Evolutionary conservation across 2,797 vertebrate species (phyloP).

Genomic region (Oryzias sinensis): DNA sequence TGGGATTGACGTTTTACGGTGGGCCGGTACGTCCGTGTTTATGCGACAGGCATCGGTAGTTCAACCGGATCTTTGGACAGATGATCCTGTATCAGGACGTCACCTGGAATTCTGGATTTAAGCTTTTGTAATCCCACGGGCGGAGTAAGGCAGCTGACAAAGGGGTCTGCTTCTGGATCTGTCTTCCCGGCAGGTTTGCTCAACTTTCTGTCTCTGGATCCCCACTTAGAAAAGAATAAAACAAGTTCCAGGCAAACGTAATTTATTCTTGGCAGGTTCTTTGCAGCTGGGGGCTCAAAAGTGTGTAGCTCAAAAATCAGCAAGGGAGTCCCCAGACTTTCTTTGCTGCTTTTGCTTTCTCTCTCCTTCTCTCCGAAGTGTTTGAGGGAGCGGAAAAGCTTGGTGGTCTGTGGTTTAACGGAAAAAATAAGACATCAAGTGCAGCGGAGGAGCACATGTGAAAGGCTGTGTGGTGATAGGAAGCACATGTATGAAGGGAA

Average conservation of each 20-base stretch:
- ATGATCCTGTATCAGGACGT: conserved; percentile 48
- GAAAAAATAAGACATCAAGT: conserved; percentile 29
- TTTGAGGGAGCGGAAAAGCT: conserved; percentile 31
- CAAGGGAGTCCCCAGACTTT: neutral
- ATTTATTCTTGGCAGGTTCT: conserved; percentile 1
- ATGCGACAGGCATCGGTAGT: conserved; percentile 24
- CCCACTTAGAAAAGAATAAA: conserved; percentile 7
- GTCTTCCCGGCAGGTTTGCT: conserved; percentile 51
- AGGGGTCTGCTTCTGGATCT: conserved; percentile 31
- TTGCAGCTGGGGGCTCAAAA: neutral
- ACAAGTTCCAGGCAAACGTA: conserved; percentile 6
- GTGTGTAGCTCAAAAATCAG: neutral
- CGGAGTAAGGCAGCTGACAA: conserved; percentile 20
- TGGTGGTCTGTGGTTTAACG: conserved; percentile 41
- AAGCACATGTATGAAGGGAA: conserved; percentile 37
- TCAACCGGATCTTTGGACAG: conserved; percentile 37
- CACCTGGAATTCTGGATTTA: conserved; percentile 27
- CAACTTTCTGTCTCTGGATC: conserved; percentile 9
- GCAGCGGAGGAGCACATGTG: conserved; percentile 29
- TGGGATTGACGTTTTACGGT: conserved; percentile 44
- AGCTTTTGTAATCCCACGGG: conserved; percentile 21
- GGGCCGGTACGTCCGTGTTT: conserved; percentile 33
- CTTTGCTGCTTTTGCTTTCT: conserved; percentile 32
- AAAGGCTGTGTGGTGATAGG: conserved; percentile 19
- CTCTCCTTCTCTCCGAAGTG: conserved; percentile 5